Conservation (phyloP, 2,888 invertebrate genomes). For the Hypomecis punctinalis region DNA sequence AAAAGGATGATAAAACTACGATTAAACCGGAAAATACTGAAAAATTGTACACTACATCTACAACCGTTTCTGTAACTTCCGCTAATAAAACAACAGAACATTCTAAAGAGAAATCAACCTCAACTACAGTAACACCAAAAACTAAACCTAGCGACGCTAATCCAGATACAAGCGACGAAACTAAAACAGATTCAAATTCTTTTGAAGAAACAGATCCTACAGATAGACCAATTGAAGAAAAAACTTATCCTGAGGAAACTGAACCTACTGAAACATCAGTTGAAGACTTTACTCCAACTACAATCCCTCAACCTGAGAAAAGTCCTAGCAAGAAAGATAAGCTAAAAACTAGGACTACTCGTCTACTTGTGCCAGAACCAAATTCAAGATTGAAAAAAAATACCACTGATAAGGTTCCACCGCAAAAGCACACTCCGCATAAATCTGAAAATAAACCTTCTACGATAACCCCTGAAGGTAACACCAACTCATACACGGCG, state of each 20-base stretch:
- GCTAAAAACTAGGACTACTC: constrained; percentile 1
- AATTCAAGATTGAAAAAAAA: neutral
- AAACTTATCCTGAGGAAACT: neutral
- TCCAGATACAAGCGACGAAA: neutral
- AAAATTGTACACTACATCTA: too few relatives aligned
- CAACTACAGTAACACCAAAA: neutral
- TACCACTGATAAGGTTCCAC: neutral
- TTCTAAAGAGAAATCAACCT: too few relatives aligned
- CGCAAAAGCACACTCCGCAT: too few relatives aligned
- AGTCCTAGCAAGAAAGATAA: neutral
- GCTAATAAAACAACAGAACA: neutral
- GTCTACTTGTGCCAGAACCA: neutral
- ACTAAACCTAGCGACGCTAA: neutral
- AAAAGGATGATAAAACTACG: neutral
- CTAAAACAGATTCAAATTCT: neutral
- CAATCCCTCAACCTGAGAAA: neutral
- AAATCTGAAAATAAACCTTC: too few relatives aligned
- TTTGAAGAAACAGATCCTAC: neutral
- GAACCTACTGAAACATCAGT: neutral
- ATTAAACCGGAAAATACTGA: too few relatives aligned
- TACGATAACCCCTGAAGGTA: too few relatives aligned
- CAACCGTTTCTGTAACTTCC: too few relatives aligned
- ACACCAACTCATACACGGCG: too few relatives aligned
- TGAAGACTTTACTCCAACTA: neutral
- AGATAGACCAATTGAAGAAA: neutral